Base-by-base conservation (phyloP, 2,797 vertebrate species). In the Kryptopterus vitreolus region DNA sequence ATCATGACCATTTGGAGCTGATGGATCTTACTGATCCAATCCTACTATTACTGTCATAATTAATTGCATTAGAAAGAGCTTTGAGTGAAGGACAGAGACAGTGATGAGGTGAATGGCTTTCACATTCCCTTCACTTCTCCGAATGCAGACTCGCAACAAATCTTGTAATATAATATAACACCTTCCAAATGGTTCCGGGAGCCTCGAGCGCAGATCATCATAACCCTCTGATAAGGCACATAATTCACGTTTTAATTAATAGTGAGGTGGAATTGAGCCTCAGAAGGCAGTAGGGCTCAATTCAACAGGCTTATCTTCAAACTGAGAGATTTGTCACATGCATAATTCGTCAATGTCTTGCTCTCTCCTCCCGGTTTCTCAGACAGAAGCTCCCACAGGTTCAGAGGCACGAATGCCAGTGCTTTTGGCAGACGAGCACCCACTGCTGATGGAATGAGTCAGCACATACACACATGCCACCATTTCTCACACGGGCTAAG, bases 191-290 rank as follows among this genome's bases (percentile, higher is more conserved):
- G 4, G 22, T 22, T 66, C 31, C 48, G 20, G 22, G 50, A 50
- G 72, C 72, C 73, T 46, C 22, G 38, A 43, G 48, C 22, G 74
- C 80, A 77, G 87, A 86, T 92, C 83, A 89, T 81, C 79, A 43
- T 82, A 83, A 79, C 80, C 29, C 91, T 91, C 91, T 88, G 92
- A 93, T 93, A 92, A 92, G 83, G 78, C 75, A 73, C 88, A 89
- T 91, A 89, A 93, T 92, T 94, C 91, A 91, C 91, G 91, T 90
- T 93, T 87, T 93, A 94, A 94, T 94, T 92, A 94, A 93, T 91
- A 91, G 85, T 4, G 53, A 69, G 69, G 65, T 78, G 76, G 50
- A 68, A 62, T 55, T 26, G 4, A 84, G 86, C 83, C 88, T 92
- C 88, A 71, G 69, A 81, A 87, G 91, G 90, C 89, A 91, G 82